A percentile compares a stretch with the other conserved stretches of the same genome.
phyloP scores from a whole-genome alignment of 1,140 invertebrate genomes.

The Caenorhabditis remanei region DNA sequence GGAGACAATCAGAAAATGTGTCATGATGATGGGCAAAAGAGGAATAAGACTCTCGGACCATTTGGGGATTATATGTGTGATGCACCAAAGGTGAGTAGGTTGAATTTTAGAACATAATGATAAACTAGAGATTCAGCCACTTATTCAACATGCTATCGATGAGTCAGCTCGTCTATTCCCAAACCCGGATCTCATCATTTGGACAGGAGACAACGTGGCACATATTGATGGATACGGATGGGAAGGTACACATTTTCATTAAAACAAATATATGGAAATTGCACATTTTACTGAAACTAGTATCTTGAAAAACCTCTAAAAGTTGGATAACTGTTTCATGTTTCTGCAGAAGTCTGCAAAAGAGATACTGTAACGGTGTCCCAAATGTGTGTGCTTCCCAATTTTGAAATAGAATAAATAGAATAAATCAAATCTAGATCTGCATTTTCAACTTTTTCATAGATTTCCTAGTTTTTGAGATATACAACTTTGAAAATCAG shows the following conservation, averaged over 20 bases:
- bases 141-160: conserved; percentile 67
- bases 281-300: no score
- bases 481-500: no score
- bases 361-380: no score
- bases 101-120: neutral
- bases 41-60: conserved; percentile 58
- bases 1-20: conserved; percentile 68
- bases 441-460: no score
- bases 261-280: no score
- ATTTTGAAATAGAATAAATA: no score
- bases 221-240: conserved; percentile 71
- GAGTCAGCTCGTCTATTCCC: conserved; percentile 66
- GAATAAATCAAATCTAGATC: no score
- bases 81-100: conserved; percentile 65
- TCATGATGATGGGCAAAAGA: conserved; percentile 55
- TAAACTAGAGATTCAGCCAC: conserved; percentile 56
- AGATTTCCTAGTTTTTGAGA: no score
- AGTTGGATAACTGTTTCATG: no score
- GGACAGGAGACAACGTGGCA: conserved; percentile 76
- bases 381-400: no score
- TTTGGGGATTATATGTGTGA: conserved; percentile 73
- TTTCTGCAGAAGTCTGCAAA: no score
- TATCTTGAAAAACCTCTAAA: no score
- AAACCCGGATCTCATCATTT: conserved; percentile 71
- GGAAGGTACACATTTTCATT: conserved; percentile 59